These are phyloP conservation scores for Drosophila seclusa DNA, from an alignment of 2,888 invertebrate genomes.

Conservation along the genomic window DNA sequence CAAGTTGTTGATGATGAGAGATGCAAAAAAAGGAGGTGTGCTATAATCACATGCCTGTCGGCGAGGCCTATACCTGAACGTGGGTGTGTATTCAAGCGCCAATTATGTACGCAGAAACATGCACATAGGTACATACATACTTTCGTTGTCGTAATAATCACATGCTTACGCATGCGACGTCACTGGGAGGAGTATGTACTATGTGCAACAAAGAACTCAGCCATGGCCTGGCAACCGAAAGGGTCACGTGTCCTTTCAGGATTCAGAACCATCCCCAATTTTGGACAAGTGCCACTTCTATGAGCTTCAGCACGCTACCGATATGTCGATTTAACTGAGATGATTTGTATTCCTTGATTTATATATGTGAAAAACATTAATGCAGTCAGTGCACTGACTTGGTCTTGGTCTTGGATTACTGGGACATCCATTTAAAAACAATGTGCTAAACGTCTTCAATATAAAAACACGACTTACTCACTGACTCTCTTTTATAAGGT, in stretches of 20 bases:
- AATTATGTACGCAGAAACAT: not conserved
- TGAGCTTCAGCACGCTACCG: not conserved
- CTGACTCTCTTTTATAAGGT: not conserved
- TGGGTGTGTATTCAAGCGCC: constrained; percentile 6
- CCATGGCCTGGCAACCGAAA: constrained; percentile 13
- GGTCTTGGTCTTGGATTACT: not conserved
- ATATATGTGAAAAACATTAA: not conserved
- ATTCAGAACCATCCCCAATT: constrained; percentile 6
- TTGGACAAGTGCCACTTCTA: constrained; percentile 2
- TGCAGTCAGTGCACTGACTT: not conserved
- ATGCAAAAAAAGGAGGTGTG: not conserved
- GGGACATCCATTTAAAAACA: not conserved
- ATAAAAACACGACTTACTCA: not conserved
- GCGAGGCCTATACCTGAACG: not conserved
- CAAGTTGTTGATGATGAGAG: not conserved
- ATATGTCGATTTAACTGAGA: not conserved
- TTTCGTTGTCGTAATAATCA: constrained; percentile 57
- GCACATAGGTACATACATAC: constrained; percentile 1
- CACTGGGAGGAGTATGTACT: constrained; percentile 39
- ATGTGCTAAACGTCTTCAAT: not conserved
- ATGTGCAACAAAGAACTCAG: constrained; percentile 25
- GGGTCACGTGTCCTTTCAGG: constrained; percentile 40
- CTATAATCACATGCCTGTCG: constrained; percentile 5
- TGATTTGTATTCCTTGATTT: not conserved
- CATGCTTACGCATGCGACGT: constrained; percentile 76